Conservation (phyloP, 2,888 invertebrate species). For the Pecten maximus region DNA sequence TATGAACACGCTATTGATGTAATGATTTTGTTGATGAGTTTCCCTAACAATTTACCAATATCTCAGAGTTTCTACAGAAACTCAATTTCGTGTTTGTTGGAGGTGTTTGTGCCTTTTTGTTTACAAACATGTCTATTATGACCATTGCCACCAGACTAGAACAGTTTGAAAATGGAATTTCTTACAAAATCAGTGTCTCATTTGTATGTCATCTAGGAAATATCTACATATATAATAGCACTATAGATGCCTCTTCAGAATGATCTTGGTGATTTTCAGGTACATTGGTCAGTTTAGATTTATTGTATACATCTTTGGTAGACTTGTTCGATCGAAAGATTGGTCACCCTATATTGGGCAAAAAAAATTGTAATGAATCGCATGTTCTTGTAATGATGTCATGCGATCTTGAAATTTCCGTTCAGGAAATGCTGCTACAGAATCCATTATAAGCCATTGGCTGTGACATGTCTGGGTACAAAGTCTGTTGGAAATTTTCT, state of each 20-base stretch:
- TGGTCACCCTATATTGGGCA: neutral
- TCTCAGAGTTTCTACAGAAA: neutral
- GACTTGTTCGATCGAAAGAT: neutral
- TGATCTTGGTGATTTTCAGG: neutral
- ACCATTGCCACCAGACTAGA: neutral
- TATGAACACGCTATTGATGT: neutral
- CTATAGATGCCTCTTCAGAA: neutral
- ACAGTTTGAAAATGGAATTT: neutral
- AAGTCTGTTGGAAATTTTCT: neutral
- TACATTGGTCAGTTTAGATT: neutral
- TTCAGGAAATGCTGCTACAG: neutral
- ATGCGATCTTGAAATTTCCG: slow-evolving; percentile 6
- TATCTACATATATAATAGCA: neutral
- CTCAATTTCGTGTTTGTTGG: neutral
- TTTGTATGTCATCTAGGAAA: neutral
- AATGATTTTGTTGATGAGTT: neutral
- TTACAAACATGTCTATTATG: neutral
- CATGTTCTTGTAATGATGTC: slow-evolving; percentile 33
- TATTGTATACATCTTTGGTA: neutral
- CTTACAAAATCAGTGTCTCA: neutral
- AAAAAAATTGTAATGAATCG: neutral
- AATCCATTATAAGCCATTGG: slow-evolving; percentile 28
- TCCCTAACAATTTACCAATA: neutral
- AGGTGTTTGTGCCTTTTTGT: neutral
- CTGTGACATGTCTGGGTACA: neutral